A percentile compares a stretch with the other conserved stretches of the same genome.
Evolutionary conservation across 2,797 vertebrate species (phyloP).

Genomic region (Sebastes dallii): DNA sequence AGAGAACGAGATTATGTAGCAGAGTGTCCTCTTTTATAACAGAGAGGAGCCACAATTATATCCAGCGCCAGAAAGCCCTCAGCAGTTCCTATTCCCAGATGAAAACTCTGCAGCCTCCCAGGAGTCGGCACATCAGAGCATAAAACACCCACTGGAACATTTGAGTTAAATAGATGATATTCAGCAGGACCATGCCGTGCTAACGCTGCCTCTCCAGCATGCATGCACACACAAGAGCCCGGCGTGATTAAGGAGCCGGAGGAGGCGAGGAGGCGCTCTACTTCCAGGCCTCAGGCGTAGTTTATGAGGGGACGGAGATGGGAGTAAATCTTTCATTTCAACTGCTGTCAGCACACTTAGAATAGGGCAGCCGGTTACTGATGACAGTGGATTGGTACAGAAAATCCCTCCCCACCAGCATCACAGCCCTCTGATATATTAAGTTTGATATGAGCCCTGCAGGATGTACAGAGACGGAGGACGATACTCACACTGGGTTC

Average conservation of each 20-base stretch:
- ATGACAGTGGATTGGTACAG: slow-evolving; percentile 14
- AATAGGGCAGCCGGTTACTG: slow-evolving; percentile 28
- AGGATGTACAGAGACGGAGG: background rate
- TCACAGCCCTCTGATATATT: slow-evolving; percentile 10
- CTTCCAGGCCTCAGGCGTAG: slow-evolving; percentile 35
- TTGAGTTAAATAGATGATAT: slow-evolving; percentile 35
- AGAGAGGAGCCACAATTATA: slow-evolving; percentile 50
- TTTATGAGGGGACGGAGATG: slow-evolving; percentile 43
- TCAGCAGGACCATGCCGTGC: slow-evolving; percentile 10
- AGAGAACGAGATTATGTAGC: slow-evolving; percentile 56
- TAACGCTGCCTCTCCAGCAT: slow-evolving; percentile 10
- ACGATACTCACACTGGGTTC: slow-evolving; percentile 78
- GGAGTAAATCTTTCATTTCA: slow-evolving; percentile 63
- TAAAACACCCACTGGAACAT: slow-evolving; percentile 44
- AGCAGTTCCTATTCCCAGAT: slow-evolving; percentile 46
- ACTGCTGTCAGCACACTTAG: slow-evolving; percentile 30
- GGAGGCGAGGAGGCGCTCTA: slow-evolving; percentile 36
- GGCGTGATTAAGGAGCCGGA: slow-evolving; percentile 52
- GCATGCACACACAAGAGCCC: background rate
- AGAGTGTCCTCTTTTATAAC: slow-evolving; percentile 58
- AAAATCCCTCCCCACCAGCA: slow-evolving; percentile 21
- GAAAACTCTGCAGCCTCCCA: slow-evolving; percentile 40
- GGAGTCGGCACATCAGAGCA: slow-evolving; percentile 41
- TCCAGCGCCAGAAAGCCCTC: slow-evolving; percentile 29
- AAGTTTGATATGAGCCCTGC: slow-evolving; percentile 9